These are phyloP conservation scores for Drosophila ogumai DNA, from an alignment of 1,140 invertebrate genomes.

Conservation along the genomic window DNA sequence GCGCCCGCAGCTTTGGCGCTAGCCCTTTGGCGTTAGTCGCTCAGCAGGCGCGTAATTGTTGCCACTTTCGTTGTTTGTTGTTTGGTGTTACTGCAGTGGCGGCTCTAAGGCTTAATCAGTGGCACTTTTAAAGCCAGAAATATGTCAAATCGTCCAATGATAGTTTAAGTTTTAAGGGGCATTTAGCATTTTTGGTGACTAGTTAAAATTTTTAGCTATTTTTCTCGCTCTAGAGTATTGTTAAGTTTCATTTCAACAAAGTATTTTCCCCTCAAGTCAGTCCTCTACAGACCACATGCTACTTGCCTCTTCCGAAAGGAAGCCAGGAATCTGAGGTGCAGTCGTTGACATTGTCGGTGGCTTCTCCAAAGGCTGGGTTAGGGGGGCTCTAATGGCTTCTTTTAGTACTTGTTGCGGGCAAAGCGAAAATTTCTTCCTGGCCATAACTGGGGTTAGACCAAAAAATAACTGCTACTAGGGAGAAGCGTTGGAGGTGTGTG, in stretches of 20 bases:
- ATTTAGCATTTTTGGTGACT: too few species aligned
- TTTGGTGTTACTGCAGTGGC: constrained; percentile 12
- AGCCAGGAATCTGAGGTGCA: not conserved
- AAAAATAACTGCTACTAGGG: constrained; percentile 14
- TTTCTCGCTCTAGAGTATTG: too few species aligned
- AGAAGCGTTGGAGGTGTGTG: not conserved
- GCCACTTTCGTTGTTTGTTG: constrained; percentile 22
- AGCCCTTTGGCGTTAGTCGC: constrained; percentile 31
- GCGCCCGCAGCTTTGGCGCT: constrained; percentile 25
- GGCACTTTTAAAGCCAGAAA: not conserved
- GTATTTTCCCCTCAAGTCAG: not conserved
- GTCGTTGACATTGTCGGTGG: constrained; percentile 33
- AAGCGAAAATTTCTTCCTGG: not conserved
- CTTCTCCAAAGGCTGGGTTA: not conserved
- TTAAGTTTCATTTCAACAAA: too few species aligned
- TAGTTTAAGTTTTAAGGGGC: not conserved
- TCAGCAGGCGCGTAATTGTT: constrained; percentile 36
- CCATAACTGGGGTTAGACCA: not conserved
- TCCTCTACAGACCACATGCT: not conserved
- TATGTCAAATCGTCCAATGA: not conserved
- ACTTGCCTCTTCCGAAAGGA: not conserved
- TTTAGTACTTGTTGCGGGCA: constrained; percentile 17
- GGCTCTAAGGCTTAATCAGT: constrained; percentile 6
- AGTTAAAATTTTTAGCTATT: too few species aligned
- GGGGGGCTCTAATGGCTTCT: constrained; percentile 11